Percentiles rank a stretch among this genome's conserved stretches.
These are phyloP conservation scores for Maniola hyperantus DNA, from an alignment of 2,888 invertebrate genomes.

Conservation along the genomic window DNA sequence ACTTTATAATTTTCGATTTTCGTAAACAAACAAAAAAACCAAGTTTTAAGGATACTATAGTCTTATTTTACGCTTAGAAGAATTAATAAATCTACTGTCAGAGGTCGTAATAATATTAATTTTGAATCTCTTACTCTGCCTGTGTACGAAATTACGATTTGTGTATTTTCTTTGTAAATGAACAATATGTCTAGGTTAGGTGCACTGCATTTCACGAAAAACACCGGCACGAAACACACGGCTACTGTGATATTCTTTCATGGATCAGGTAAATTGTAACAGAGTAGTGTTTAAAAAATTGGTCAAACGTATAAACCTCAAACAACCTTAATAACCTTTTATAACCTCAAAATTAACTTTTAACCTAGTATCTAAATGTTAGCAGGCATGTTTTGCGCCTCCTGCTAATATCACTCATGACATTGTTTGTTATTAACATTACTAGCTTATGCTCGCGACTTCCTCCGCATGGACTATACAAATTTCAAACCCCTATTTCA, in stretches of 20 bases:
- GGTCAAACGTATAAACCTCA: not conserved
- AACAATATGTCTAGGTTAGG: conserved; percentile 55
- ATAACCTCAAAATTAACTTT: not conserved
- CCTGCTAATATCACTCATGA: not conserved
- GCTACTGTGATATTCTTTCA: conserved; percentile 87
- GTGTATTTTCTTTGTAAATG: not conserved
- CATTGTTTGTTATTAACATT: too few relatives aligned
- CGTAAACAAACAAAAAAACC: too few relatives aligned
- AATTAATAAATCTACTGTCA: not conserved
- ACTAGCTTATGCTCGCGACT: too few relatives aligned
- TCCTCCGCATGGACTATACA: too few relatives aligned
- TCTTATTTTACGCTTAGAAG: not conserved
- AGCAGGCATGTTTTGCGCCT: too few relatives aligned
- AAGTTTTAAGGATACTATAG: not conserved
- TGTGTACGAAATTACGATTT: not conserved
- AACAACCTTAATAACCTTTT: not conserved
- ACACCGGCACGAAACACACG: conserved; percentile 77
- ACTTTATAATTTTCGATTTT: not conserved
- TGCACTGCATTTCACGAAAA: conserved; percentile 65
- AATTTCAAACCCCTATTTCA: too few relatives aligned
- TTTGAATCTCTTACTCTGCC: not conserved
- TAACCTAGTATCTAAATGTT: not conserved
- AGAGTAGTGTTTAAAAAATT: not conserved
- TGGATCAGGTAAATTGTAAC: conserved; percentile 83
- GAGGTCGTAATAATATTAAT: not conserved